Conservation (phyloP, 2,113 vertebrate genomes). For the Mormyrus iriodes region DNA sequence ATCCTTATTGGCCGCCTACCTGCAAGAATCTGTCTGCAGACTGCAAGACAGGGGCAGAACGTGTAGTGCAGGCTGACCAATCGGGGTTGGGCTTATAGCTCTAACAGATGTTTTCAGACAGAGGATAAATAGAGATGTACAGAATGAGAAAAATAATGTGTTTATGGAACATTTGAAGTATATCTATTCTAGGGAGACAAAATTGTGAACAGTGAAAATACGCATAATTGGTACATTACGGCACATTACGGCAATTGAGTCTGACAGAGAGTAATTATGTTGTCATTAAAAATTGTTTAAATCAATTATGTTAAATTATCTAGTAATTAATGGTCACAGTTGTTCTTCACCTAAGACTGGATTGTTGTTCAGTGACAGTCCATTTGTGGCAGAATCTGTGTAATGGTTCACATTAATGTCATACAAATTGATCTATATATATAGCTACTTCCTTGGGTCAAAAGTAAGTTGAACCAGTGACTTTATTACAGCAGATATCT, state of each 20-base stretch:
- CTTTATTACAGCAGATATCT: not conserved
- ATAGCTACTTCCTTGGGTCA: not conserved
- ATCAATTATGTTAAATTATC: not conserved
- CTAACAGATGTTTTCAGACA: not conserved
- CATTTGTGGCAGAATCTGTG: not conserved
- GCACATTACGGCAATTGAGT: not conserved
- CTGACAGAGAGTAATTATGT: not conserved
- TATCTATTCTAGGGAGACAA: not conserved
- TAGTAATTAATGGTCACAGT: not conserved
- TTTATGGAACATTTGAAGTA: not conserved
- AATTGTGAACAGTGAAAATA: not conserved
- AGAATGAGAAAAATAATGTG: not conserved
- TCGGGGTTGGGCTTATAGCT: not conserved
- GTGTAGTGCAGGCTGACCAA: not conserved
- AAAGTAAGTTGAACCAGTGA: not conserved
- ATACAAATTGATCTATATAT: not conserved
- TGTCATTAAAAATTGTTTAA: slow-evolving; percentile 11
- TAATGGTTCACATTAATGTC: not conserved
- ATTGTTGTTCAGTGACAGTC: not conserved
- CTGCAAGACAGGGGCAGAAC: not conserved
- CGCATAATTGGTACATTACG: not conserved
- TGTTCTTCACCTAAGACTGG: not conserved
- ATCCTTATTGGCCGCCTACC: too few relatives aligned
- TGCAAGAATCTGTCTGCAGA: not conserved
- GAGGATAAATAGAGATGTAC: not conserved